Evolutionary conservation across 2,113 vertebrate species (phyloP), one percentile per base, ranked within the genome.

Genomic region (Chrysemys picta): DNA sequence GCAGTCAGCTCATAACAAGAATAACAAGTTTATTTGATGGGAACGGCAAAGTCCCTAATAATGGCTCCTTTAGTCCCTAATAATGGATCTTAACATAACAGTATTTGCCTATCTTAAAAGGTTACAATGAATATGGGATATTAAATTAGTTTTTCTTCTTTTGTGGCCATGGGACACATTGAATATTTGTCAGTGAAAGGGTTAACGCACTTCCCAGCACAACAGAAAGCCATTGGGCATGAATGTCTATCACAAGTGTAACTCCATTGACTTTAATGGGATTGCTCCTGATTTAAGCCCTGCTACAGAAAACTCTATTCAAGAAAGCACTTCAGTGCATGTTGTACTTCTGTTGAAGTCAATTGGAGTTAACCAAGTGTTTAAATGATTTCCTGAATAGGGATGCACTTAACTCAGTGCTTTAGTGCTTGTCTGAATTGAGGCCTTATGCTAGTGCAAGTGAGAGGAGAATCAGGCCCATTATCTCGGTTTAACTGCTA

Each of bases 181-280:
- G 89, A 59, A 93, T 96, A 95, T 94, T 5, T n/a, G 93, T 96
- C 97, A 97, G 95, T 96, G 94, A 49, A 95, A 96, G 94, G 80
- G 95, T 91, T 93, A 5, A 52, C 3, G 49, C 96, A 49, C 69
- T 88, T 1, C 94, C 76, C 79, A 25, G 89, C 91, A 89, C 95
- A 86, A 82, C 22, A 14, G 95, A 90, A 56, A 65, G 50, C 89
- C 2, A 47, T 91, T 8, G 95, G 94, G 95, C 95, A 94, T 90
- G 93, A 97, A 96, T 80, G 90, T 93, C 93, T 88, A 82, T 42
- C 91, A 6, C 5, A 93, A 85, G 88, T 92, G 91, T 89, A 95
- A 82, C 95, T 96, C 87, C 88, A 17, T 11, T 35, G 95, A 6
- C 93, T 94, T 27, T 35, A 76, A 29, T 4, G 54, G 91, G 75